phyloP scores from a whole-genome alignment of 2,888 invertebrate genomes.

The Heliconius sara region DNA sequence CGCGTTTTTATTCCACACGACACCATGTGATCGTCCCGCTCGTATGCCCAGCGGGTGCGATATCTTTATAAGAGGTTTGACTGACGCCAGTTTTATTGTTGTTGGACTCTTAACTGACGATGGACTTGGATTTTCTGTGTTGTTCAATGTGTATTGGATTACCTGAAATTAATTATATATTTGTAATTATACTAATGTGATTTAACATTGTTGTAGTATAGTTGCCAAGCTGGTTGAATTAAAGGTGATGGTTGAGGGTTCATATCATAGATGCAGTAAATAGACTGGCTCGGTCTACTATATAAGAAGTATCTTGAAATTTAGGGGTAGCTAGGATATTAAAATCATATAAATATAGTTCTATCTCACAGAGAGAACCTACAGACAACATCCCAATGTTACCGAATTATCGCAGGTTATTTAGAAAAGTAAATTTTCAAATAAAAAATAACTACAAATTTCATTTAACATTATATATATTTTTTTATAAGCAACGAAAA shows the following conservation, averaged over 20 bases:
- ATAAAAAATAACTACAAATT: neutral
- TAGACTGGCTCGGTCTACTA: too few relatives aligned
- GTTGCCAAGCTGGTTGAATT: too few relatives aligned
- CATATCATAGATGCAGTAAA: neutral
- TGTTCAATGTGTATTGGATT: slow-evolving; percentile 71
- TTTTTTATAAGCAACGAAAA: neutral
- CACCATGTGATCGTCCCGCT: slow-evolving; percentile 89
- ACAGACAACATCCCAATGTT: neutral
- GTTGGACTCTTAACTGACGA: slow-evolving; percentile 68
- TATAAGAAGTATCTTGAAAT: too few relatives aligned
- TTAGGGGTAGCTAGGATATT: neutral
- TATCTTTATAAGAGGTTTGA: slow-evolving; percentile 68
- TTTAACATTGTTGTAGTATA: neutral
- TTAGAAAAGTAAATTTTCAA: neutral
- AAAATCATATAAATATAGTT: neutral
- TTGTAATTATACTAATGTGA: neutral
- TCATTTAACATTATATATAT: neutral
- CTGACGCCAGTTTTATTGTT: slow-evolving; percentile 63
- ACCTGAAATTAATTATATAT: slow-evolving; percentile 57
- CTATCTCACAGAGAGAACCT: neutral
- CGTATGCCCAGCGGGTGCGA: slow-evolving; percentile 82
- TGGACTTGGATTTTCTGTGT: slow-evolving; percentile 65
- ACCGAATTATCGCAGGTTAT: neutral
- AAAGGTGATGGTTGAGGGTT: neutral
- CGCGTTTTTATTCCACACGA: slow-evolving; percentile 85